phyloP scores from a whole-genome alignment of 2,888 invertebrate genomes.

The Polydrusus tereticollis region DNA sequence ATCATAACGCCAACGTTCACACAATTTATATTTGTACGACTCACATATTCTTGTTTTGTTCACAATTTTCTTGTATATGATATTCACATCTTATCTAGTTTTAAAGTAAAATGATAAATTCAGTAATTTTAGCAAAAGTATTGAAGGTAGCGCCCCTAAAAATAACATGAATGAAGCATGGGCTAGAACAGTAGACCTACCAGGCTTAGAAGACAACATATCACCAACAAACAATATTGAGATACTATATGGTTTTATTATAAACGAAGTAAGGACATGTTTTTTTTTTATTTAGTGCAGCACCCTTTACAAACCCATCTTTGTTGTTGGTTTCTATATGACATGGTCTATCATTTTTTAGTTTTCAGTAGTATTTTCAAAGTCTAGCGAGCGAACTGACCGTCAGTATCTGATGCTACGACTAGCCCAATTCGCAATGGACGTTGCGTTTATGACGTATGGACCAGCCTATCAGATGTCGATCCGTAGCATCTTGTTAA shows the following conservation, averaged over 20 bases:
- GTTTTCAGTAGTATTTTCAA: slow-evolving; percentile 77
- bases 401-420: slow-evolving; percentile 82
- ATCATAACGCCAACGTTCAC: too few species aligned
- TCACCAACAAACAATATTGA: slow-evolving; percentile 83
- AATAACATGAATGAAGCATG: slow-evolving; percentile 73
- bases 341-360: slow-evolving; percentile 57
- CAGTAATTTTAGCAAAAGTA: slow-evolving; percentile 54
- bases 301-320: too few species aligned
- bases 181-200: slow-evolving; percentile 81
- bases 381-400: slow-evolving; percentile 75
- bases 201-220: slow-evolving; percentile 87
- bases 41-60: background rate
- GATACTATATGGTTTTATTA: slow-evolving; percentile 77
- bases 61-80: background rate
- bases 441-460: slow-evolving; percentile 82
- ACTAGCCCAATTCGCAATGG: slow-evolving; percentile 77
- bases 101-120: too few species aligned
- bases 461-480: slow-evolving; percentile 84
- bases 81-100: background rate
- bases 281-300: too few species aligned
- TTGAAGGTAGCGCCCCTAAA: slow-evolving; percentile 44
- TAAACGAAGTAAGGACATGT: slow-evolving; percentile 72
- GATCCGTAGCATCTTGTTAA: slow-evolving; percentile 74
- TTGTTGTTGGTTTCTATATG: background rate
- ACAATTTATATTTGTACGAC: background rate